These are phyloP conservation scores for Drosophila guanche DNA, from an alignment of 1,140 invertebrate species.

Conservation along the genomic window DNA sequence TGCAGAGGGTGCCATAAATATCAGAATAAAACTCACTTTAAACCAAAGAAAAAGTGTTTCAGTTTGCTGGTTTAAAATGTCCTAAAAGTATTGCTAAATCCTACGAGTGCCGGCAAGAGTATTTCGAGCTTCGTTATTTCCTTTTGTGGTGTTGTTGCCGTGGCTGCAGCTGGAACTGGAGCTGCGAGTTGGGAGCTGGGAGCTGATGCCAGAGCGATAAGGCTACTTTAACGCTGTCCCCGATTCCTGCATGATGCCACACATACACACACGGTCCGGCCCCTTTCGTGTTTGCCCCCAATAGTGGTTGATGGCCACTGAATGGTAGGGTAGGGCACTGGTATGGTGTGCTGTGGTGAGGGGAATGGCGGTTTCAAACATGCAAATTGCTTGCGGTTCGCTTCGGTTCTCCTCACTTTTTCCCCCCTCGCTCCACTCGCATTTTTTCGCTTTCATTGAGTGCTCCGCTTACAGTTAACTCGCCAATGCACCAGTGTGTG, in stretches of 20 bases:
- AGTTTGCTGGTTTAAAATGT: too few relatives aligned
- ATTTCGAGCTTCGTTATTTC: too few relatives aligned
- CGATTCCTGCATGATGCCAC: constrained; percentile 76
- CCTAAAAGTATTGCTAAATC: too few relatives aligned
- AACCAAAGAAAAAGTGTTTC: too few relatives aligned
- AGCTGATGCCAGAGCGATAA: constrained; percentile 64
- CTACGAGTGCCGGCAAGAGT: too few relatives aligned
- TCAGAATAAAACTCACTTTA: too few relatives aligned
- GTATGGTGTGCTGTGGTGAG: constrained; percentile 36
- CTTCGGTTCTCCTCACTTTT: constrained; percentile 54
- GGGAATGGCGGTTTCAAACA: constrained; percentile 74
- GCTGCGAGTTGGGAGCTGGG: constrained; percentile 45
- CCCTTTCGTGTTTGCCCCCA: constrained; percentile 77
- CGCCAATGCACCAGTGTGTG: constrained; percentile 39
- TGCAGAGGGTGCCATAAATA: too few relatives aligned
- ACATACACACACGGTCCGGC: constrained; percentile 66
- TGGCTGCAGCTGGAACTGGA: constrained; percentile 34
- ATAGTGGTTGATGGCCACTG: constrained; percentile 45
- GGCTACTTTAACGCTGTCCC: constrained; percentile 80
- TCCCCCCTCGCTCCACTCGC: background rate
- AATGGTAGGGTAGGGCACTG: constrained; percentile 3
- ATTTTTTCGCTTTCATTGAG: constrained; percentile 77
- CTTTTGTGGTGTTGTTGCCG: constrained; percentile 16
- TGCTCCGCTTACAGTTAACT: constrained; percentile 75
- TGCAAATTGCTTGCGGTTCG: constrained; percentile 81